Conservation (phyloP, 2,113 vertebrate species). For the Thalassarche chlororhynchos region DNA sequence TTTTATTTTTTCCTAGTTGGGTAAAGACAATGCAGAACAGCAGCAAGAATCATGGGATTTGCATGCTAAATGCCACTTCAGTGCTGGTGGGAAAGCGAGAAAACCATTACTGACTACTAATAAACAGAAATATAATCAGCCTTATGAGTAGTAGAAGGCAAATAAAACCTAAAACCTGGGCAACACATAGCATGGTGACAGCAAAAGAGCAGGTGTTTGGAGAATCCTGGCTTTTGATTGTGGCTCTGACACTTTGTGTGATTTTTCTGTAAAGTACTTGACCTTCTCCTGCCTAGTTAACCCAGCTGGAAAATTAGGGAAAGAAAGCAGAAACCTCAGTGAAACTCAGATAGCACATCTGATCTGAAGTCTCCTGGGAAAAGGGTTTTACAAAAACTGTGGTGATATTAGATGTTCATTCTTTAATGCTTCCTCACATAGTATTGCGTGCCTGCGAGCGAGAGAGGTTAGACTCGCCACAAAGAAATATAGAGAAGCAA, state of each 20-base stretch:
- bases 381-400: neutral
- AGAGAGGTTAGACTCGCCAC: rapidly evolving
- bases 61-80: neutral
- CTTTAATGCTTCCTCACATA: neutral
- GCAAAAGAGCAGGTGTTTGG: neutral
- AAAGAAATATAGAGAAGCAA: neutral
- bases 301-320: neutral
- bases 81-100: neutral
- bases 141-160: neutral
- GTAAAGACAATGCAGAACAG: neutral
- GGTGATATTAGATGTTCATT: neutral
- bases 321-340: neutral
- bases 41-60: neutral
- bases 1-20: neutral
- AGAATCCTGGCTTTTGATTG: neutral
- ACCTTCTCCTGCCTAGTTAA: neutral
- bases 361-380: neutral
- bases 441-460: neutral
- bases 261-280: neutral
- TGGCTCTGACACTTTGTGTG: neutral
- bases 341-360: neutral
- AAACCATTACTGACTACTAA: no score
- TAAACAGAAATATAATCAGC: neutral
- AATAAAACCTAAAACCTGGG: neutral
- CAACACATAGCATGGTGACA: rapidly evolving